phyloP scores from a whole-genome alignment of 1,140 invertebrate genomes.

The Marisa cornuarietis region DNA sequence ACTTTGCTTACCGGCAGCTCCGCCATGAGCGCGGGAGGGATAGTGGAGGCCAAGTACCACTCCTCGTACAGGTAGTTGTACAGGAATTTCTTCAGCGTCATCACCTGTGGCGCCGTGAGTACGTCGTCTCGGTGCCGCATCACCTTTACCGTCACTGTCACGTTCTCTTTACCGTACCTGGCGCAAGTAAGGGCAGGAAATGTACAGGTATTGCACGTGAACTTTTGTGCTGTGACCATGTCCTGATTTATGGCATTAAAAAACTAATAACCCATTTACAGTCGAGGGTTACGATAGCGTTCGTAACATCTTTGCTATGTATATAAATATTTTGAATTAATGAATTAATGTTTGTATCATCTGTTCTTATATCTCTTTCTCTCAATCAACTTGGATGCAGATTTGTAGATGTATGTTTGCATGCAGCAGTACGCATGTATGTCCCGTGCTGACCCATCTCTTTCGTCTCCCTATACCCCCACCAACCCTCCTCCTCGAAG shows the following conservation, averaged over 20 bases:
- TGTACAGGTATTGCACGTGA: not conserved
- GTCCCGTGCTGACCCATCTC: not conserved
- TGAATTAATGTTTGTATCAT: not conserved
- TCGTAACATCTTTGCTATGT: not conserved
- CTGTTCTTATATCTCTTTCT: not conserved
- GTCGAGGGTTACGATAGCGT: too few species aligned
- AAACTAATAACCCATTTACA: too few species aligned
- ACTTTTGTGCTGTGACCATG: too few species aligned
- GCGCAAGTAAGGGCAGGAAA: not conserved
- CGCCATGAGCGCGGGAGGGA: conserved; percentile 57
- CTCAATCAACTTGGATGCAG: not conserved
- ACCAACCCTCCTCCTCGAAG: not conserved
- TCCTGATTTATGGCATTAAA: too few species aligned
- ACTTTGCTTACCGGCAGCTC: conserved; percentile 56
- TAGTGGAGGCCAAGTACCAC: conserved; percentile 58
- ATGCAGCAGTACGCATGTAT: not conserved
- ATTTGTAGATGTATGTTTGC: not conserved
- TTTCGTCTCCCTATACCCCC: not conserved
- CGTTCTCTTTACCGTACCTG: conserved; percentile 57
- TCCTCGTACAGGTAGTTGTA: conserved; percentile 62
- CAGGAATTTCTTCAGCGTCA: conserved; percentile 62
- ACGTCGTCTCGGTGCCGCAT: conserved; percentile 25
- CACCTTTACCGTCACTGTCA: conserved; percentile 54
- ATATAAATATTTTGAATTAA: not conserved
- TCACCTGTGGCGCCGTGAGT: conserved; percentile 29